These are phyloP conservation scores for Drosophila limbata DNA, from an alignment of 2,888 invertebrate species.

Conservation along the genomic window DNA sequence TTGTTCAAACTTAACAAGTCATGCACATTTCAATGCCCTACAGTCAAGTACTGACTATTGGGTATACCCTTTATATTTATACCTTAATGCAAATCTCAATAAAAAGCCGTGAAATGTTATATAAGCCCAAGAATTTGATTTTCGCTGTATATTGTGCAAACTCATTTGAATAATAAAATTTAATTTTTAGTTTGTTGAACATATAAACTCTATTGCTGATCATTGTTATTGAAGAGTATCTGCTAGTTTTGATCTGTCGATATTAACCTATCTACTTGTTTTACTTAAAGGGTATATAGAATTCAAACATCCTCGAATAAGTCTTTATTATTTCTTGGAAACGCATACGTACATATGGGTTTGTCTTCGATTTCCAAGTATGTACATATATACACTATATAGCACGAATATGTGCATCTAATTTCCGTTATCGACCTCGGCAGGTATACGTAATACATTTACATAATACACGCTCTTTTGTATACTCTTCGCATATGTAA, in stretches of 20 bases:
- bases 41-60: not conserved
- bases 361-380: slow-evolving; percentile 24
- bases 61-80: slow-evolving; percentile 1
- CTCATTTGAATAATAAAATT: too few relatives aligned
- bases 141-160: too few relatives aligned
- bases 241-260: not conserved
- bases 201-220: too few relatives aligned
- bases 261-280: not conserved
- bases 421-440: slow-evolving; percentile 29
- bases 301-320: slow-evolving; percentile 1
- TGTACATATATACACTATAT: slow-evolving; percentile 26
- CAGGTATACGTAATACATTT: slow-evolving; percentile 22
- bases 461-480: slow-evolving; percentile 11
- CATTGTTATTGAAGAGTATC: not conserved
- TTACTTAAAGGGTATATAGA: slow-evolving; percentile 5
- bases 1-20: slow-evolving; percentile 77
- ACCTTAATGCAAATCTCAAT: not conserved
- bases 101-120: not conserved
- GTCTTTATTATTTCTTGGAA: slow-evolving; percentile 3
- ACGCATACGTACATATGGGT: slow-evolving; percentile 14
- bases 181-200: too few relatives aligned
- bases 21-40: slow-evolving; percentile 63
- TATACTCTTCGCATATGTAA: slow-evolving; percentile 29
- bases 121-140: not conserved
- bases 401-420: slow-evolving; percentile 20